These are phyloP conservation scores for Tetramorium simillimum DNA, from an alignment of 1,140 invertebrate species.

Conservation along the genomic window DNA sequence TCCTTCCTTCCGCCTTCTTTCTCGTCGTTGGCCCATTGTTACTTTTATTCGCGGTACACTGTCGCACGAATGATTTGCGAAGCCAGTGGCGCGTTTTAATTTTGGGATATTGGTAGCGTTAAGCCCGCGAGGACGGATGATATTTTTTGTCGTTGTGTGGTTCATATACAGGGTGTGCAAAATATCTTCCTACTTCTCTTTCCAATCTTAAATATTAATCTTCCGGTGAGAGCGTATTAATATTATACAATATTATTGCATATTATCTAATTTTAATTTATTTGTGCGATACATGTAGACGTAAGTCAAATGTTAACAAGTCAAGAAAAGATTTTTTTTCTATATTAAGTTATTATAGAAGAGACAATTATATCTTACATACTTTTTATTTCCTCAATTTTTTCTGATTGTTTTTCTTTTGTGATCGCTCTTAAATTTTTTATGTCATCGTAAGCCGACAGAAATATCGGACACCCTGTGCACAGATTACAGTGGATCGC, in stretches of 20 bases:
- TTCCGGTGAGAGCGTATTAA: background rate
- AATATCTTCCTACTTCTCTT: slow-evolving; percentile 5
- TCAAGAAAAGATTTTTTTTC: background rate
- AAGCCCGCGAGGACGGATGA: slow-evolving; percentile 67
- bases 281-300: background rate
- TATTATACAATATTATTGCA: background rate
- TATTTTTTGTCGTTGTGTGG: slow-evolving; percentile 56
- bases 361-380: background rate
- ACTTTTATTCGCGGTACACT: slow-evolving; percentile 67
- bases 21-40: slow-evolving; percentile 47
- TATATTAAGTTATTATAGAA: background rate
- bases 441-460: background rate
- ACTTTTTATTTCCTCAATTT: background rate
- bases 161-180: slow-evolving; percentile 66
- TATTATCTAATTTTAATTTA: background rate
- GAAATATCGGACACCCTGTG: slow-evolving; percentile 67
- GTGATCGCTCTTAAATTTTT: background rate
- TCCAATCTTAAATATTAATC: background rate
- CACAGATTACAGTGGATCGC: slow-evolving; percentile 70
- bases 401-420: background rate
- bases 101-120: slow-evolving; percentile 79
- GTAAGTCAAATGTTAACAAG: background rate
- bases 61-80: slow-evolving; percentile 77
- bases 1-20: slow-evolving; percentile 43
- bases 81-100: slow-evolving; percentile 75